Evolutionary conservation across 2,888 invertebrate genomes (phyloP), one percentile per base, ranked within the genome.

Genomic region (Hyposoter didymator): DNA sequence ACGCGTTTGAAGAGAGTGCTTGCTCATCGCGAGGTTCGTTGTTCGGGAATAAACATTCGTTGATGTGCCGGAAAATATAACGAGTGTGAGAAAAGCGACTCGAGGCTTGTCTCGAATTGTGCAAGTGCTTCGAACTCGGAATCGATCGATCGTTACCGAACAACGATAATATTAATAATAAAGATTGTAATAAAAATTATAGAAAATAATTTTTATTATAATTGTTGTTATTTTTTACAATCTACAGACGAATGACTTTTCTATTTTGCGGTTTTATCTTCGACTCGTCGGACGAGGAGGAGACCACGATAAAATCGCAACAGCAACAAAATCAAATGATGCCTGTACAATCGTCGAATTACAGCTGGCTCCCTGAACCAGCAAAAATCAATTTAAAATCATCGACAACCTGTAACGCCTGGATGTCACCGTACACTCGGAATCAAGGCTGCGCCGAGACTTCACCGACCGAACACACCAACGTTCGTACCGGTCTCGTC

Each of bases 201-300:
- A 10, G 1, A 39, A 39, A 39, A 45, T 43, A 43, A 32, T 70
- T 49, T 10, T n/a, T 39, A 55, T 73, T 39, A n/a, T 67, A 6
- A 19, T 64, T 7, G 45, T 47, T 17, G 49, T 52, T 39, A 35
- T 75, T 47, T 17, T 35, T 43, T n/a, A 12, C 19, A 14, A 45
- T n/a, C 43, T 32, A 59, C 72, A 72, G 64, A 85, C 84, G 84
- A 90, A 93, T 92, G 93, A 93, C 92, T 90, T 93, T 93, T 90
- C 88, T 92, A 90, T 92, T 93, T 75, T 92, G 92, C 88, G 92
- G 93, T 80, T 92, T 93, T 89, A 90, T 92, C 88, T 92, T 92
- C 89, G 90, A 92, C 91, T 92, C 92, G 90, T 91, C 91, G 69
- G 92, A 91, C 90, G 90, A 91, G 90, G 90, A 92, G 90, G 88